Conservation (phyloP, 2,113 vertebrate genomes). For the Suncus etruscus region DNA sequence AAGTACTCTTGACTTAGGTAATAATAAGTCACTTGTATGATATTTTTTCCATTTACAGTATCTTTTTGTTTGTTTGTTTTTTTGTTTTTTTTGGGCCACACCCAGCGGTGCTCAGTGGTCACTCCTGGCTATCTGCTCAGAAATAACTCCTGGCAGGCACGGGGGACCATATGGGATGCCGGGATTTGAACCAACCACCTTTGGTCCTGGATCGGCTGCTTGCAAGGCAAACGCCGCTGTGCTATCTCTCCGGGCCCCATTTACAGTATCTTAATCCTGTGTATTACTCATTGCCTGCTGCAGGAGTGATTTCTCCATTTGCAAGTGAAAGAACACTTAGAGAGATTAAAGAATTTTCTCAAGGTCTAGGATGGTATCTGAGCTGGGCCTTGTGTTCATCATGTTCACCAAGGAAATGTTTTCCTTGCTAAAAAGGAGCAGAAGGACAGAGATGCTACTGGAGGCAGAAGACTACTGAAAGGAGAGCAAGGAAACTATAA, state of each 20-base stretch:
- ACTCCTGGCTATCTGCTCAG: too few relatives aligned
- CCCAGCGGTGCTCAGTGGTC: too few relatives aligned
- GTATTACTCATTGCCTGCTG: background rate
- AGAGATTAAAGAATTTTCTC: background rate
- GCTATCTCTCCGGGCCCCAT: too few relatives aligned
- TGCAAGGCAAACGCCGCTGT: too few relatives aligned
- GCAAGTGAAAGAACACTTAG: conserved; percentile 23
- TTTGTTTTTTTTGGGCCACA: too few relatives aligned
- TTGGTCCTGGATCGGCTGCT: too few relatives aligned
- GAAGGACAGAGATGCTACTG: background rate
- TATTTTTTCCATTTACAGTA: background rate
- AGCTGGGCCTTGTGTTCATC: background rate
- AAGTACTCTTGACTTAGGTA: background rate
- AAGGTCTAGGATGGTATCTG: background rate
- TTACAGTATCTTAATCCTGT: too few relatives aligned
- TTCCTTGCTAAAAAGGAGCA: conserved; percentile 24
- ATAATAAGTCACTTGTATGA: background rate
- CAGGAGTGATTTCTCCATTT: background rate
- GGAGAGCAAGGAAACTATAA: background rate
- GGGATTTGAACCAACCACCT: too few relatives aligned
- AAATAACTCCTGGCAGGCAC: too few relatives aligned
- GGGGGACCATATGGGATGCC: too few relatives aligned
- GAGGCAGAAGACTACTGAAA: background rate
- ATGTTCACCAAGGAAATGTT: conserved; percentile 1
- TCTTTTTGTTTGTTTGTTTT: too few relatives aligned